Base-by-base conservation (phyloP, 92 coral and sea anemone genomes). In the Palythoa grandiflora region DNA sequence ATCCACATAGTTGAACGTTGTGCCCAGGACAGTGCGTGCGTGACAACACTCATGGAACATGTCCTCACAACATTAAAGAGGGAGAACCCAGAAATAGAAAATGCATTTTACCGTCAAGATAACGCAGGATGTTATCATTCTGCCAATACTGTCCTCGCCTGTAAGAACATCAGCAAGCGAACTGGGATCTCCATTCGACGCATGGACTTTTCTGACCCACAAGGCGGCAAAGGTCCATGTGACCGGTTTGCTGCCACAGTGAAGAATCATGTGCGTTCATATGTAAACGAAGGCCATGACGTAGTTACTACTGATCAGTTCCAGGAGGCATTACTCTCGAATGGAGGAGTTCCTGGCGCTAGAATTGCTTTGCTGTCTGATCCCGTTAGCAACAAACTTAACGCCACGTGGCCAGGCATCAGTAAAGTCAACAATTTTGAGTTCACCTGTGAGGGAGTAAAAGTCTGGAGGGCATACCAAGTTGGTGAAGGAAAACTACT, bases 101-200 rank as follows among this genome's bases (percentile, higher is more conserved):
- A 40, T 9, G 88, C 78, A 38, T 71, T 66, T 40, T 68, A n/a
- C 38, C 81, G 83, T 52, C 83, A 77, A 44, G 83, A 77, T 38
- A 77, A 77, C 55, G 83, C 83, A 28, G 83, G 83, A 12, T 77
- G 55, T 77, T 77, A 77, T 28, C 83, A 77, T 54, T 71, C 80
- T 39, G 83, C 88, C n/a, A 71, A 47, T 35, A 84, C 88, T 17
- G 66, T 84, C 17, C 88, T 84, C 0, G 80, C 88, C 61, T 84
- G 88, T 44, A 66, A 28, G 38, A 14, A 68, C 20, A 51, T 84
- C 76, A 68, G 57, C 9, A 19, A 84, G 65, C 36, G 57, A 39
- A 84, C 78, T 68, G 59, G 78, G 16, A 20, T 84, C 44, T 19
- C 13, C 59, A 51, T 84, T 84, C 81, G 35, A 20, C 88, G 81